Base-by-base conservation (phyloP, 1,140 invertebrate species). In the Drosophila navojoa region DNA sequence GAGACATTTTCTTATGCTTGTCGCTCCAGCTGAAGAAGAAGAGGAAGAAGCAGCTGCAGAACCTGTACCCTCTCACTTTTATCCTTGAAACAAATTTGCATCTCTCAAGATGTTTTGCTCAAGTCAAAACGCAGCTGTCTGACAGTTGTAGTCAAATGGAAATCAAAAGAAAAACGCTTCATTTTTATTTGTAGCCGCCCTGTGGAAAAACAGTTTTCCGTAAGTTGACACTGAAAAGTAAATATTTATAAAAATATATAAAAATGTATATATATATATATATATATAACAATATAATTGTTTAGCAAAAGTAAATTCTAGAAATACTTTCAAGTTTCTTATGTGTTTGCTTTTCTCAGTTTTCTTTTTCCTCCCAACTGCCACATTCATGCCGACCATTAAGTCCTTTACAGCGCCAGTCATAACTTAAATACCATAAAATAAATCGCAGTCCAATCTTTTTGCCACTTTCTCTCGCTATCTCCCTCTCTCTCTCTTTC, bases 341-440 rank as follows among this genome's bases (percentile, higher is more conserved):
- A 3, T 13, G 10, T 29, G 4, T 29, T 5, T 4, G 0, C 11
- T 59, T 42, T 54, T 7, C 19, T 13, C 35, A 35, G 42, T 44
- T 44, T 44, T 15, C 16, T 9, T 45, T 45, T 42, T 11, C 42
- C 64, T 11, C 32, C 50, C n/a, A 11, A n/a, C 75, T 60, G 6
- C 27, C 27, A 44, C 42, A 32, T 22, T 49, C 29, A 32, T 27
- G 44, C 16, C 27, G 27, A 9, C 57, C 57, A 59, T 59, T 47
- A 32, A 42, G 19, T 53, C 38, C 63, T 59, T 49, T 35, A 38
- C 16, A 54, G 49, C 71, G 57, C 15, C 66, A 59, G 52, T 84
- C 71, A 76, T 79, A 84, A 79, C 80, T 76, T 76, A 71, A 82
- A 81, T 79, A 70, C 66, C 66, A 76, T 84, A 76, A 82, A 84